Conservation (phyloP, 2,113 vertebrate species). For the Pseudolaguvia tuberculata region DNA sequence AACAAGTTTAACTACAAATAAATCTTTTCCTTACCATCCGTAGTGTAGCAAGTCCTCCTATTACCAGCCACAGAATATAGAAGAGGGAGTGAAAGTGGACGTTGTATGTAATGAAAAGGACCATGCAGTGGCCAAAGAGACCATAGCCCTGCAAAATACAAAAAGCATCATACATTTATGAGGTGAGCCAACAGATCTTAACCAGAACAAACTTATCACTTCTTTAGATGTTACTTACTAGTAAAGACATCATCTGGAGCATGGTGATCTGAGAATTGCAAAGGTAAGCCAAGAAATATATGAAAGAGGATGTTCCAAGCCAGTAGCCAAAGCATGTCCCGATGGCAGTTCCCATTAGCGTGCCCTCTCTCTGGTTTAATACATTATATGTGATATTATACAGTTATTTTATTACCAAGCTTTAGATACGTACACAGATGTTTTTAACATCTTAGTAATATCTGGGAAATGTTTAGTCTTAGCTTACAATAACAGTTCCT, state of each 20-base stretch:
- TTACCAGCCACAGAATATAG: conserved; percentile 87
- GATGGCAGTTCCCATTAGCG: conserved; percentile 96
- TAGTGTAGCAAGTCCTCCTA: conserved; percentile 90
- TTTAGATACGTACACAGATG: too few species aligned
- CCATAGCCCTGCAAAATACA: conserved; percentile 82
- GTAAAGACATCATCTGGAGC: conserved; percentile 88
- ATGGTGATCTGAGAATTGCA: conserved; percentile 97
- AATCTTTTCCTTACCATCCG: conserved; percentile 79
- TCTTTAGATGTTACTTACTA: conserved; percentile 28
- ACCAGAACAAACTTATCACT: background rate
- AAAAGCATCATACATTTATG: background rate
- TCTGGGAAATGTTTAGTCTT: background rate
- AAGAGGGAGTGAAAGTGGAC: conserved; percentile 96
- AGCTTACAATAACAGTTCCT: conserved; percentile 89
- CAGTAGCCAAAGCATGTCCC: conserved; percentile 98
- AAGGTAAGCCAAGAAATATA: conserved; percentile 94
- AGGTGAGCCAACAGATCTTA: background rate
- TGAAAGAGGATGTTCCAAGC: conserved; percentile 89
- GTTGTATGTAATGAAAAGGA: conserved; percentile 91
- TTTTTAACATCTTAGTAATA: background rate
- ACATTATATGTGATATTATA: conserved; percentile 26
- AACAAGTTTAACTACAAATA: background rate
- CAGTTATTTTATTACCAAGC: background rate
- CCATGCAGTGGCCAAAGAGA: conserved; percentile 91
- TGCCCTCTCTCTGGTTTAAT: conserved; percentile 86